Evolutionary conservation across 1,140 invertebrate genomes (phyloP), one percentile per base, ranked within the genome.

Genomic region (Zophobas atratus): DNA sequence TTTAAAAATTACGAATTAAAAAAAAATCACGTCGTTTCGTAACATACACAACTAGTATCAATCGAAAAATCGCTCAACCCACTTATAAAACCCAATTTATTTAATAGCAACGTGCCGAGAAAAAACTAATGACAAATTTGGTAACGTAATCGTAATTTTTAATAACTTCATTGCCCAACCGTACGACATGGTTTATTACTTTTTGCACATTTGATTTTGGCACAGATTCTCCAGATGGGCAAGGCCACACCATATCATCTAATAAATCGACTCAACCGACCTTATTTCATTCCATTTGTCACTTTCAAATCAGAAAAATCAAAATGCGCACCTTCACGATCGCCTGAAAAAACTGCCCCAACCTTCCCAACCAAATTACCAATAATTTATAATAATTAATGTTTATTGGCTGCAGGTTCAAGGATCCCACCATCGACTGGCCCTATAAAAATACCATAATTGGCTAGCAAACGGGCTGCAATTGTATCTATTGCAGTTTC

Each of bases 181-280:
- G 20, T 20, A 20, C 20, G 49, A 51, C 49, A 20, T 51, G n/a
- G 3, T 51, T 51, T 51, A 51, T 20, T 51, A 51, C 49, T 20
- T 51, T 5, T 51, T 51, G n/a, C 49, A 51, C 6, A n/a, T 2
- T 51, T 6, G n/a, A 51, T 51, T 51, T 51, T 51, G 49, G 49
- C 49, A 51, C 49, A 51, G 49, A 51, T 51, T 51, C 49, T 20
- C 20, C 49, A 20, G 49, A 20, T 20, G 49, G 49, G n/a, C 49
- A 51, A 51, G 49, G 49, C 49, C 49, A 51, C n/a, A 51, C 43
- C 49, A 51, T 51, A 51, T 20, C 49, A 20, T 51, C 49, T 20
- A 51, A 20, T 20, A 4, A 51, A 20, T 51, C 49, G 49, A 20
- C 49, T 51, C n/a, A 20, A 51, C n/a, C 20, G 49, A 51, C 49